Conservation (phyloP, 2,113 vertebrate species). For the Calidris pugnax region DNA sequence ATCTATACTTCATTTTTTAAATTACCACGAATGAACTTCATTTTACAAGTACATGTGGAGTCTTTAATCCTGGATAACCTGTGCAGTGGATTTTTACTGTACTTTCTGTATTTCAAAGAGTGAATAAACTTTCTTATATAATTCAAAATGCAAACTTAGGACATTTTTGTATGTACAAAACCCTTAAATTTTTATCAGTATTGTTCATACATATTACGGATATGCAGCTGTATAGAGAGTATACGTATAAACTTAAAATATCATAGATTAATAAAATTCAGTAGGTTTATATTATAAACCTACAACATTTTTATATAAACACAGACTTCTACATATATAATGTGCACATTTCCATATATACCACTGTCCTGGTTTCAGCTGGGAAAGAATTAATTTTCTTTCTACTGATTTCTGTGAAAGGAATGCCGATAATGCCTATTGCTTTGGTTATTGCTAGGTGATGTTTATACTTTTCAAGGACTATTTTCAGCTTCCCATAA, state of each 20-base stretch:
- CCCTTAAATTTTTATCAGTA: background rate
- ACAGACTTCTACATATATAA: background rate
- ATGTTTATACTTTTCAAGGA: background rate
- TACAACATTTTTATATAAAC: background rate
- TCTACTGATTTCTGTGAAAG: background rate
- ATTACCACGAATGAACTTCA: background rate
- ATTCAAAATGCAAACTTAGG: background rate
- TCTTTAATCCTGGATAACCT: background rate
- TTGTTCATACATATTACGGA: background rate
- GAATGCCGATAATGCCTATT: background rate
- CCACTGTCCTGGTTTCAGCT: background rate
- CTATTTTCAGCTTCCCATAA: background rate
- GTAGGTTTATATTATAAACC: background rate
- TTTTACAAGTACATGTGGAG: background rate
- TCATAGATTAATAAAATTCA: background rate
- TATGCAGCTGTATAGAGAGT: background rate
- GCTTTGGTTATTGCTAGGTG: background rate
- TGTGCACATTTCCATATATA: background rate
- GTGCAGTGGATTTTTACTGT: background rate
- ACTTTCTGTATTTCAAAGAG: background rate
- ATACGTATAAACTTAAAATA: background rate
- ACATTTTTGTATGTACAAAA: background rate
- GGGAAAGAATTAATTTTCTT: background rate
- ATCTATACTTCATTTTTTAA: background rate
- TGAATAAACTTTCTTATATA: background rate